Evolutionary conservation across 2,797 vertebrate species (phyloP).

Genomic region (Darevskia mixta): DNA sequence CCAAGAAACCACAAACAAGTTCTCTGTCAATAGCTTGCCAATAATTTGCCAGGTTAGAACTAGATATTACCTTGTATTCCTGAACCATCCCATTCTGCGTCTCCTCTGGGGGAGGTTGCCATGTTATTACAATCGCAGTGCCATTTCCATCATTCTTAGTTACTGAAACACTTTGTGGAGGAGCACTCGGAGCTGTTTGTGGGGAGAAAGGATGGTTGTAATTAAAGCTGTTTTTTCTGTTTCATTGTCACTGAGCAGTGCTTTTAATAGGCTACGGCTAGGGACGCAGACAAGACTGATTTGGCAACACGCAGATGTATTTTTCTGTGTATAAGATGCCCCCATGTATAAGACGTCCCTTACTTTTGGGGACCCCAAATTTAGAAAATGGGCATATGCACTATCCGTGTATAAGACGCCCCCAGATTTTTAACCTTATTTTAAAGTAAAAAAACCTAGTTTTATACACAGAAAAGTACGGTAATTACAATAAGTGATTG

Average conservation of each 20-base stretch:
- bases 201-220: neutral
- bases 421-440: too few species aligned
- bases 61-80: slow-evolving; percentile 92
- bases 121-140: slow-evolving; percentile 92
- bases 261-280: neutral
- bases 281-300: neutral
- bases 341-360: too few species aligned
- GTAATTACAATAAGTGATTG: neutral
- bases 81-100: slow-evolving; percentile 95
- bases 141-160: slow-evolving; percentile 93
- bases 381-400: too few species aligned
- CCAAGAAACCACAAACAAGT: slow-evolving; percentile 81
- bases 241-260: neutral
- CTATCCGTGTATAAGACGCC: too few species aligned
- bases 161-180: slow-evolving; percentile 93
- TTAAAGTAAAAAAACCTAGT: too few species aligned
- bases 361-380: too few species aligned
- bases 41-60: rapidly evolving
- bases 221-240: neutral
- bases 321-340: neutral
- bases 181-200: slow-evolving; percentile 90
- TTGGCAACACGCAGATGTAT: neutral
- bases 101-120: slow-evolving; percentile 96
- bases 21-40: neutral
- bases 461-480: too few species aligned